Conservation (phyloP, 2,113 vertebrate species). For the Leptobrachium ailaonicum region DNA sequence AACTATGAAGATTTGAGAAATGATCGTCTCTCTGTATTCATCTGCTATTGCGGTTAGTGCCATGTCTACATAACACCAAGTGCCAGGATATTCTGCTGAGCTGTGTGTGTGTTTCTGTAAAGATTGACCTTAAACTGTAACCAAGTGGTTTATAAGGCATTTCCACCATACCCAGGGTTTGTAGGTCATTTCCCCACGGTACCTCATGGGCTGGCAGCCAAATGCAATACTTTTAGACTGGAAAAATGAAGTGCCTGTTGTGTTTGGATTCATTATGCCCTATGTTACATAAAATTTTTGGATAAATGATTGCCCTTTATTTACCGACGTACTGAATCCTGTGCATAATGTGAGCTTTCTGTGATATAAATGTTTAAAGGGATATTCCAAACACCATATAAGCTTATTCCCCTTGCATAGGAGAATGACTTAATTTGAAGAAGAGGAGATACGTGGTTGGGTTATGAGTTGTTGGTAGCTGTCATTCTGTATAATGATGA, state of each 20-base stretch:
- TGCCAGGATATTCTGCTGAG: background rate
- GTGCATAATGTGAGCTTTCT: too few relatives aligned
- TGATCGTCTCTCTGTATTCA: background rate
- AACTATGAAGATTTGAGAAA: background rate
- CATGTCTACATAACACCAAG: background rate
- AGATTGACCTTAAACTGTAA: background rate
- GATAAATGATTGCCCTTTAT: too few relatives aligned
- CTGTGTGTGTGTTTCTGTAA: background rate
- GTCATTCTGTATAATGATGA: too few relatives aligned
- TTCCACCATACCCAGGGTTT: background rate
- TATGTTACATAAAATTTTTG: too few relatives aligned
- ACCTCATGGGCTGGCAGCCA: background rate
- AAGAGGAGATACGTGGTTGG: too few relatives aligned
- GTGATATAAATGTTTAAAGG: too few relatives aligned
- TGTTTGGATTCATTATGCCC: background rate
- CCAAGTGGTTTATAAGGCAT: background rate
- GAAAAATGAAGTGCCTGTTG: conserved; percentile 20
- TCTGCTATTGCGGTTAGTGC: too few relatives aligned
- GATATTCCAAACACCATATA: too few relatives aligned
- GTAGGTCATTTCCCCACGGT: background rate
- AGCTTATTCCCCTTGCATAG: too few relatives aligned
- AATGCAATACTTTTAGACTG: background rate
- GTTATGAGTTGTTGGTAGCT: too few relatives aligned
- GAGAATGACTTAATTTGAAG: too few relatives aligned
- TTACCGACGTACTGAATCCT: too few relatives aligned